Conservation (phyloP, 2,797 vertebrate genomes). For the Thaleichthys pacificus region DNA sequence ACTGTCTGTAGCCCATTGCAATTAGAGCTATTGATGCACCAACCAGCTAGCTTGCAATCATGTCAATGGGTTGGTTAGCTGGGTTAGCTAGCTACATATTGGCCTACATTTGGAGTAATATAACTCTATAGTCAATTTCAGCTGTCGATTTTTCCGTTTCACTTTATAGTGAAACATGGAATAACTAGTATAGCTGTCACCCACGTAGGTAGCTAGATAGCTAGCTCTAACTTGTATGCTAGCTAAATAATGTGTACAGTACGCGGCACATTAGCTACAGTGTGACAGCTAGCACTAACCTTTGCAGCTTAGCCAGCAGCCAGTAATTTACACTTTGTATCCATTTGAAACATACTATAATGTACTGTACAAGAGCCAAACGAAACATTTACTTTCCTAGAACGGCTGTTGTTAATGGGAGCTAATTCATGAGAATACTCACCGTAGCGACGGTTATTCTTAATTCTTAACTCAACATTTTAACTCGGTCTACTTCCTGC, state of each 20-base stretch:
- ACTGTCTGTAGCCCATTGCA: neutral
- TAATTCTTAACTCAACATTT: slow-evolving; percentile 23
- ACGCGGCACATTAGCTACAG: neutral
- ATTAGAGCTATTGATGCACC: neutral
- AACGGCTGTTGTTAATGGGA: neutral
- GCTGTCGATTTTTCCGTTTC: neutral
- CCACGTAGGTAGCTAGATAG: neutral
- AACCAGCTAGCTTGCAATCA: neutral
- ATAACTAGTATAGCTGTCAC: neutral
- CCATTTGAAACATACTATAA: neutral
- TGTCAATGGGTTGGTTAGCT: neutral
- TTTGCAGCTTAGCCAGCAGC: neutral
- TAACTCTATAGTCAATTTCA: neutral
- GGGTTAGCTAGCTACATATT: neutral
- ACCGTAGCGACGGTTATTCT: neutral
- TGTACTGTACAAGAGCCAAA: neutral
- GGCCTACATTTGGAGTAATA: neutral
- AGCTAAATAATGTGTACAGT: neutral
- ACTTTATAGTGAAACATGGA: neutral
- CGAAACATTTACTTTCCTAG: neutral
- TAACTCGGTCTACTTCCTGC: slow-evolving; percentile 29
- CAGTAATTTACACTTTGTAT: neutral
- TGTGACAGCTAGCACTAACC: neutral
- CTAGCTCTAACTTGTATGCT: neutral
- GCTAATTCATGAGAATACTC: neutral